Conservation (phyloP, 2,113 vertebrate genomes). For the Channa maculata region DNA sequence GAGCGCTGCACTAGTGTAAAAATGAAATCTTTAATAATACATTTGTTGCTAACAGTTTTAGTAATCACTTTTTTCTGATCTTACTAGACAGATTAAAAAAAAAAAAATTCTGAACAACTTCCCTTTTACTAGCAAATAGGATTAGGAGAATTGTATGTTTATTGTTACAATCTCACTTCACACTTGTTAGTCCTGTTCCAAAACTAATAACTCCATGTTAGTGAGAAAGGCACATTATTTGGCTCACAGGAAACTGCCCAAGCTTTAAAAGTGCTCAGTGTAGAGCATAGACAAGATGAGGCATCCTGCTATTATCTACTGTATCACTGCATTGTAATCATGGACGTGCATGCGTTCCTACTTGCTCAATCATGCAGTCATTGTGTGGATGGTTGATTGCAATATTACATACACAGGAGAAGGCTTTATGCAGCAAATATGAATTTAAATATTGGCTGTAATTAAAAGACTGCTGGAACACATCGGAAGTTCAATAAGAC, state of each 20-base stretch:
- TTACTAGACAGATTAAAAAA: too few species aligned
- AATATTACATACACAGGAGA: slow-evolving; percentile 34
- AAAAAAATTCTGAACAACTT: too few species aligned
- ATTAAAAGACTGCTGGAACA: slow-evolving; percentile 26
- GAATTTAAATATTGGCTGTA: slow-evolving; percentile 42
- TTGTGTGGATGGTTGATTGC: slow-evolving; percentile 26
- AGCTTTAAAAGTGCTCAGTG: slow-evolving; percentile 39
- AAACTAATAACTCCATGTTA: slow-evolving; percentile 29
- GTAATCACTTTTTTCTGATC: too few species aligned
- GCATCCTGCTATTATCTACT: slow-evolving; percentile 19
- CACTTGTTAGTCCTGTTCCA: slow-evolving; percentile 22
- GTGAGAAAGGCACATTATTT: slow-evolving; percentile 42
- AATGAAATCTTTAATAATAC: not conserved
- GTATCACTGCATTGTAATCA: not conserved
- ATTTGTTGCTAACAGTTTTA: too few species aligned
- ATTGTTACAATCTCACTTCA: slow-evolving; percentile 1
- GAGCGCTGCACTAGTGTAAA: too few species aligned
- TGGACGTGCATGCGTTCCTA: not conserved
- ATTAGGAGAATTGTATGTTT: too few species aligned
- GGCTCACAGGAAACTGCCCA: slow-evolving; percentile 55
- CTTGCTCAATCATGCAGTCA: not conserved
- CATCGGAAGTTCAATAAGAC: slow-evolving; percentile 18
- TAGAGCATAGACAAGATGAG: slow-evolving; percentile 40
- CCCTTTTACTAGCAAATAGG: too few species aligned
- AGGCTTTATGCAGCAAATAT: slow-evolving; percentile 1